Conservation (phyloP, 2,797 vertebrate genomes). For the Meriones psammophilus region DNA sequence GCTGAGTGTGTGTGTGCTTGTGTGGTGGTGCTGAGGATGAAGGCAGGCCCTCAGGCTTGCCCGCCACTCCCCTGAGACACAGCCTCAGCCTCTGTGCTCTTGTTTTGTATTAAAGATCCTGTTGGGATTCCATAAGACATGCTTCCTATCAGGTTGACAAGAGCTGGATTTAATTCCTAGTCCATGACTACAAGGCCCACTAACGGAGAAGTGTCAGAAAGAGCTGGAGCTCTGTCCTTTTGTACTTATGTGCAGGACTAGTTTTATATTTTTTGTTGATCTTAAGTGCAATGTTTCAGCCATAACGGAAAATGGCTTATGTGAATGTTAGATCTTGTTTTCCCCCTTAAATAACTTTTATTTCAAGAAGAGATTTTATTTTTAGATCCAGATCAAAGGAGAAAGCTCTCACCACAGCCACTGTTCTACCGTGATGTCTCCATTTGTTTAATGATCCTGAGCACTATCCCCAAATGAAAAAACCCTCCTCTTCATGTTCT, state of each 20-base stretch:
- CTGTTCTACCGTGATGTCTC: constrained; percentile 25
- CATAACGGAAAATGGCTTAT: constrained; percentile 44
- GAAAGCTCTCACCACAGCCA: background rate
- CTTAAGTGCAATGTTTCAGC: constrained; percentile 37
- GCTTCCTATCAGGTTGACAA: background rate
- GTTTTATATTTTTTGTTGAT: constrained; percentile 41
- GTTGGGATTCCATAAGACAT: background rate
- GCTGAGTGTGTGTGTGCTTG: background rate
- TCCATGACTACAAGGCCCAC: background rate
- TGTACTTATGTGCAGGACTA: background rate
- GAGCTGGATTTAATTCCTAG: background rate
- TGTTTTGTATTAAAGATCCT: background rate
- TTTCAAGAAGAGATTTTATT: background rate
- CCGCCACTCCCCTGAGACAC: background rate
- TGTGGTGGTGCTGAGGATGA: background rate
- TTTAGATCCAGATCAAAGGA: background rate
- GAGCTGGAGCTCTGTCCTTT: constrained; percentile 9
- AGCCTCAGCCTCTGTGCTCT: background rate
- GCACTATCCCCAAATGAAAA: constrained; percentile 53
- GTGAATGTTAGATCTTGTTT: constrained; percentile 8
- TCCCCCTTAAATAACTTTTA: background rate
- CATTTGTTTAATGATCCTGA: background rate
- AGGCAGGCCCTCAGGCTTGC: background rate
- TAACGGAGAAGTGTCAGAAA: constrained; percentile 2
- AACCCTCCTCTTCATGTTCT: constrained; percentile 55